These are phyloP conservation scores for Polydesmus complanatus DNA, from an alignment of 2,888 invertebrate species.

Conservation along the genomic window DNA sequence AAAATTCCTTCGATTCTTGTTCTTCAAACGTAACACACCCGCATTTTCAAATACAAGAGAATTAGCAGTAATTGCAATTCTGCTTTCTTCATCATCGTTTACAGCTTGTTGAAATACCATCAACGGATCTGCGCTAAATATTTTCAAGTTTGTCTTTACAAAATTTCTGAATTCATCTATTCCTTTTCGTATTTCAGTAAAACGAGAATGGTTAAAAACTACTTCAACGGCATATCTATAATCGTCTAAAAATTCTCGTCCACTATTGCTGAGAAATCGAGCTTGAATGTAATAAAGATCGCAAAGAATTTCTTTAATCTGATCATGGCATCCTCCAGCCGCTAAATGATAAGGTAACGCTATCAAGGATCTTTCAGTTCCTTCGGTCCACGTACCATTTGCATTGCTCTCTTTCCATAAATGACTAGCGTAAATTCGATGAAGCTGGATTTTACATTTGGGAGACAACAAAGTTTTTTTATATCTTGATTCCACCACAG, in stretches of 20 bases:
- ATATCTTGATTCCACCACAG: background rate
- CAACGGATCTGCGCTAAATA: background rate
- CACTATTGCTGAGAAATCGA: background rate
- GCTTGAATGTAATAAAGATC: slow-evolving; percentile 7
- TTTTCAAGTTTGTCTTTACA: slow-evolving; percentile 1
- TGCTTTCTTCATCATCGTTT: background rate
- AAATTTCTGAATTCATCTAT: slow-evolving; percentile 4
- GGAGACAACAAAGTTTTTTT: background rate
- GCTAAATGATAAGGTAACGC: slow-evolving; percentile 1
- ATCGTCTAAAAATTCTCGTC: slow-evolving; percentile 2
- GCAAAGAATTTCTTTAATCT: background rate
- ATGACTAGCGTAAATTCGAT: slow-evolving; percentile 3
- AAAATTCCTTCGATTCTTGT: background rate
- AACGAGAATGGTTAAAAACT: background rate
- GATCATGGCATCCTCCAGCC: background rate
- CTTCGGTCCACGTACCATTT: background rate
- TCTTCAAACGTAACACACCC: too few relatives aligned
- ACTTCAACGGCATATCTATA: background rate
- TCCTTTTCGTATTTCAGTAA: background rate
- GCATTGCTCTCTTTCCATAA: background rate
- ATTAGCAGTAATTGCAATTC: background rate
- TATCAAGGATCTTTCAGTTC: background rate
- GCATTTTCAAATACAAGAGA: background rate
- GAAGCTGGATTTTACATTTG: background rate
- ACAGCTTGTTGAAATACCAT: slow-evolving; percentile 10